Evolutionary conservation across 2,888 invertebrate species (phyloP), one percentile per base, ranked within the genome.

Genomic region (Tanaodytes sp.): DNA sequence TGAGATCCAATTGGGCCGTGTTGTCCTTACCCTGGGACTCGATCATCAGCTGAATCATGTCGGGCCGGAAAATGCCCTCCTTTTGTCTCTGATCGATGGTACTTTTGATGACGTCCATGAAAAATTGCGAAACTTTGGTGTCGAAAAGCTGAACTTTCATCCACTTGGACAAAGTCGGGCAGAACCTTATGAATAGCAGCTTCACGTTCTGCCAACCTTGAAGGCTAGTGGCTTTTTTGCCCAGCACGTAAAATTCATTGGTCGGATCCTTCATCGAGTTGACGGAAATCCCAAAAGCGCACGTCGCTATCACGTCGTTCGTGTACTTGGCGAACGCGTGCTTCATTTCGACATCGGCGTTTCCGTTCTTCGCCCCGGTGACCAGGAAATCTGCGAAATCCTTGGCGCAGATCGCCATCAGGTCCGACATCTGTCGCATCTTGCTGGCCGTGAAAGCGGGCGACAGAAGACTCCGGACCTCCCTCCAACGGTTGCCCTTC

Each of bases 11-110:
- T n/a, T 11, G 33, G n/a, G n/a, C n/a, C 5, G 33, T 8, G 5
- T 6, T 27, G n/a, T 33, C 33, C 3, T 33, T 33, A 3, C n/a
- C 33, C 5, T n/a, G 5, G 2, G 33, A 33, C 8, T 33, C 33
- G 9, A 33, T 33, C 33, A 33, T 33, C 3, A 33, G 33, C n/a
- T 33, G 33, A 11, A 33, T 33, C n/a, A 33, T 33, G 33, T 33
- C 33, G 3, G 33, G 33, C 33, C 33, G 5, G n/a, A 4, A 3
- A 2, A 33, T 11, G 12, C 12, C 12, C 5, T 33, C n/a, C n/a
- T 33, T 2, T 33, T 33, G 5, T n/a, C 33, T 33, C 5, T 6
- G 3, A n/a, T 33, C 33, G n/a, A 33, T 33, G 2, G 33, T 33
- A 3, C 11, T 33, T n/a, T 33, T 33, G 5, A 33, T n/a, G n/a